Evolutionary conservation across 2,888 invertebrate species (phyloP), one percentile per base, ranked within the genome.

Genomic region (Icerya purchasi): DNA sequence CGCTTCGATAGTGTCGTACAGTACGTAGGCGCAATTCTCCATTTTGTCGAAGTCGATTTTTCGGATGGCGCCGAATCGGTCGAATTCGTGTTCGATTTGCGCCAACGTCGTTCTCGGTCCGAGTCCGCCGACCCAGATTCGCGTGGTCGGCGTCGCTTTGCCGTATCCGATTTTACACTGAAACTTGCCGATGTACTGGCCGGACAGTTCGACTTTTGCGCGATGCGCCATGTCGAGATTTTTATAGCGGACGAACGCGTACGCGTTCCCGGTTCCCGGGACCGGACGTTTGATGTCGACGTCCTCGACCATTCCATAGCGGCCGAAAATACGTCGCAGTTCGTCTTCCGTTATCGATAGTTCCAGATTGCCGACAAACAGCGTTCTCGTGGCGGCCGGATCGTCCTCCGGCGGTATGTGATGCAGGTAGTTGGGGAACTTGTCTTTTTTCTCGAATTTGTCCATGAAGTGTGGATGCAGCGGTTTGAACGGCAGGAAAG

Each of bases 111-210:
- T 89, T 94, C 96, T 93, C 0, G 90, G 86, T 0, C 96, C 94
- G 3, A 97, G 76, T 21, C 94, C 94, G 56, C 97, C 97, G 0
- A 98, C 90, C 96, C 97, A 98, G 60, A 98, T 86, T 60, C 92
- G 81, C 5, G 91, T 89, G 0, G 96, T 94, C 1, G 96, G 92
- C 19, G 90, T 92, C 0, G 92, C 92, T 75, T 98, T 98, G 1
- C 97, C 97, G 73, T 97, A 98, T 18, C 97, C 97, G 70, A 98
- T 97, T 74, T 97, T 97, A 72, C 94, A 94, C 73, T 94, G 92
- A 70, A 94, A 93, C 73, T 93, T 93, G 2, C 96, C 96, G 72
- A 97, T 94, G 69, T 93, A 92, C 69, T 93, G 91, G 0, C 96
- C 96, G 10, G 93, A 93, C 61, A 96, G 76, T 72, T 93, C 93